phyloP scores from a whole-genome alignment of 2,113 vertebrate genomes.

The Tylochromis polylepis region DNA sequence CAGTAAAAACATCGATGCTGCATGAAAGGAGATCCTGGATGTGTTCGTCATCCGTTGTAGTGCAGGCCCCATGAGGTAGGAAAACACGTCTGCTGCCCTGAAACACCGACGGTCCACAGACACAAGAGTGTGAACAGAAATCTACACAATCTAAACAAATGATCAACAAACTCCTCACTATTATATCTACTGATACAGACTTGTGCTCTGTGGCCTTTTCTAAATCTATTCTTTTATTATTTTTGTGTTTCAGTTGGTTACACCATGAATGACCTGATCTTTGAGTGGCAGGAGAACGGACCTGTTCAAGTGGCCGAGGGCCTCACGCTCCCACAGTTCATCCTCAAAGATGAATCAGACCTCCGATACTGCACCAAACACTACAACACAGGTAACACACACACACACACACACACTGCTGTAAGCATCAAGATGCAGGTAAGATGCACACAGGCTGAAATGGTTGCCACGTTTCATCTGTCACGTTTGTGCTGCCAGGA shows the following conservation, averaged over 20 bases:
- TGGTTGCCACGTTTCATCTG: not conserved
- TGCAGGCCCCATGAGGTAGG: not conserved
- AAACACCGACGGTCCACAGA: not conserved
- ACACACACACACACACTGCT: not conserved
- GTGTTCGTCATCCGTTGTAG: rapidly evolving
- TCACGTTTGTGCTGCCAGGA: not conserved
- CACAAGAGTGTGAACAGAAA: not conserved
- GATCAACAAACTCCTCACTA: rapidly evolving
- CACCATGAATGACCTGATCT: constrained; percentile 98
- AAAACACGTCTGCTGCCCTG: not conserved
- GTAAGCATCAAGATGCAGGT: not conserved
- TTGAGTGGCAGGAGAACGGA: constrained; percentile 96
- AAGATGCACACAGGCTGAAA: not conserved
- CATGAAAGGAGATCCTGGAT: rapidly evolving
- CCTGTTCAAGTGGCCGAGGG: constrained; percentile 96
- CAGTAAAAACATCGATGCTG: not conserved
- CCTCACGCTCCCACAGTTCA: constrained; percentile 93
- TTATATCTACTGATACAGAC: not conserved
- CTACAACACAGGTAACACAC: constrained; percentile 87
- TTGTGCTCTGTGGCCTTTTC: not conserved
- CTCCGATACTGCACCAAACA: constrained; percentile 93
- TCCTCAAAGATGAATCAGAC: constrained; percentile 93
- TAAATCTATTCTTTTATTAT: not conserved
- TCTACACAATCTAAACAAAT: not conserved
- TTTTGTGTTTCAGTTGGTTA: constrained; percentile 84